phyloP scores from a whole-genome alignment of 2,113 vertebrate genomes.

The Poecilia latipinna region DNA sequence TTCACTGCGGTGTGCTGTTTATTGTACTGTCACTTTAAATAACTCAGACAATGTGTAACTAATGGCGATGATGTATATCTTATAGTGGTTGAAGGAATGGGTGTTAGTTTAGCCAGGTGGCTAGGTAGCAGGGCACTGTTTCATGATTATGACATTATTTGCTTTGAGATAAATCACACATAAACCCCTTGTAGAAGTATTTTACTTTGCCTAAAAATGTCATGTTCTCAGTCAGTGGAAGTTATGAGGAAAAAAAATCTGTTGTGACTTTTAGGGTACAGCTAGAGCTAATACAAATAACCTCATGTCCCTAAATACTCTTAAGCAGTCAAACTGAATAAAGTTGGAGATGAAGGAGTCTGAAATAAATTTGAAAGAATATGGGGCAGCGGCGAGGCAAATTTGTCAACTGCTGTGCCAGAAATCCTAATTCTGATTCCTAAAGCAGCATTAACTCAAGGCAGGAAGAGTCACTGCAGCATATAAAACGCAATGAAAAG shows the following conservation, averaged over 20 bases:
- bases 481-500: background rate
- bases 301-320: background rate
- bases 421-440: background rate
- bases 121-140: slow-evolving; percentile 37
- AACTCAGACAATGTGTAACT: slow-evolving; percentile 26
- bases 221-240: background rate
- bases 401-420: slow-evolving; percentile 1
- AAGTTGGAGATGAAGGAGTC: background rate
- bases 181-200: background rate
- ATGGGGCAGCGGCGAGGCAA: background rate
- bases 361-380: background rate
- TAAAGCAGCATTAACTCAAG: background rate
- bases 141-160: slow-evolving; percentile 53
- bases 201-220: background rate
- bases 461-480: background rate
- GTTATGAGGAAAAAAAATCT: background rate
- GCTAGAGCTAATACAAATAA: background rate
- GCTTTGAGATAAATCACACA: slow-evolving; percentile 14
- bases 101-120: slow-evolving; percentile 39
- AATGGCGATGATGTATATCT: slow-evolving; percentile 10
- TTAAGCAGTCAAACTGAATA: background rate
- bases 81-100: background rate
- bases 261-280: background rate
- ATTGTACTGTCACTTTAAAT: slow-evolving; percentile 26
- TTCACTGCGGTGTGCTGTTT: slow-evolving; percentile 24